Base-by-base conservation (phyloP, 1,140 invertebrate species). In the Samia ricini region DNA sequence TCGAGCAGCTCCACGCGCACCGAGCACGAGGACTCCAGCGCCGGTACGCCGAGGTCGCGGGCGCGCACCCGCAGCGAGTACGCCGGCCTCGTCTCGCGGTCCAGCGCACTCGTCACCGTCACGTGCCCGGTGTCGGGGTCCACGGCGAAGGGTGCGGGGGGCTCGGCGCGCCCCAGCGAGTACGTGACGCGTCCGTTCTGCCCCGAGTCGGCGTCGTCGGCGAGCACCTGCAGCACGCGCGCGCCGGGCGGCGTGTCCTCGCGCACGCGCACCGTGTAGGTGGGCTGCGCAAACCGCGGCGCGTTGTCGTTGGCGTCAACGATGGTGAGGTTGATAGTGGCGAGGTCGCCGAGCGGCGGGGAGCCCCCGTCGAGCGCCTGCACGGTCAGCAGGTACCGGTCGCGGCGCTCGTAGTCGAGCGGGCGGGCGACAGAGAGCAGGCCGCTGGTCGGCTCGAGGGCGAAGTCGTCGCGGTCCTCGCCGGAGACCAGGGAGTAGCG, bases 241-340 rank as follows among this genome's bases (percentile, higher is more conserved):
- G 95, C 92, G 48, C 94, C 95, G 18, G 94, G 80, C 64, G 91
- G 85, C 0, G 95, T 93, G 86, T 98, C 96, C 89, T 98, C 97
- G 42, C 93, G 92, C 1, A 98, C 93, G 48, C 94, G 91, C 4
- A 96, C 94, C 51, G 93, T 94, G 79, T 98, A 99, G 0, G 95
- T 93, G 33, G 93, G 91, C 83, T 97, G 96, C 52, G 91, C 92
- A 81, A 99, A 99, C 42, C 94, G 91, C 2, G 98, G 97, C 8
- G 93, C 91, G 85, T 98, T 98, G 77, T 99, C 98, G 81, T 99
- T 99, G 69, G 95, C 94, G 88, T 99, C 98, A 6, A 92, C 91
- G 2, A 99, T 93, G 0, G 95, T 94, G 52, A 99, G 95, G 78
- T 98, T 98, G 4, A 98, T 93, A n/a, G 94, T 94, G 1, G 96